These are phyloP conservation scores for Latrodectus geometricus DNA, from an alignment of 1,140 invertebrate species.

Conservation along the genomic window DNA sequence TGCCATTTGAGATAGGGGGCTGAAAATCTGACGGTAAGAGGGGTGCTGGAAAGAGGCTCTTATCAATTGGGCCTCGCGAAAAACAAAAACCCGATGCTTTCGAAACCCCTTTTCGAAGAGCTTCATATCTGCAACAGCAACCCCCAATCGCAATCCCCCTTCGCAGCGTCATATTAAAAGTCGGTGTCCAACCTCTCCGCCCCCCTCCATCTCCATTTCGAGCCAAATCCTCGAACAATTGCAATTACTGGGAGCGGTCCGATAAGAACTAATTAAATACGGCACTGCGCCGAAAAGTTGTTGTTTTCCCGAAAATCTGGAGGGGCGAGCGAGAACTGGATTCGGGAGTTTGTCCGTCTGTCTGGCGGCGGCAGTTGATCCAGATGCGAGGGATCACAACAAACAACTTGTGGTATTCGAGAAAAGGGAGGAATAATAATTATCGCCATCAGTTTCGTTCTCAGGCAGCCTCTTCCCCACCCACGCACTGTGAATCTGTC, in stretches of 20 bases:
- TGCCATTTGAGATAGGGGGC: not conserved
- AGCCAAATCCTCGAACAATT: conserved; percentile 35
- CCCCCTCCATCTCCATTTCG: not conserved
- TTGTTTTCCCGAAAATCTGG: conserved; percentile 30
- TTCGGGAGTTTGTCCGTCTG: conserved; percentile 51
- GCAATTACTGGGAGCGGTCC: conserved; percentile 58
- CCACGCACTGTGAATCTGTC: not conserved
- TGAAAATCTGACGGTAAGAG: not conserved
- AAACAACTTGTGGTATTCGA: conserved; percentile 51
- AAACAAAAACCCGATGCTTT: conserved; percentile 39
- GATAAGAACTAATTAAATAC: conserved; percentile 62
- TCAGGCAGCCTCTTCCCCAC: not conserved
- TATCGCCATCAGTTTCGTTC: conserved; percentile 61
- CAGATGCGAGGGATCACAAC: conserved; percentile 55
- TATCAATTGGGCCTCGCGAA: conserved; percentile 32
- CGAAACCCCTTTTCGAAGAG: not conserved
- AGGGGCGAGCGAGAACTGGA: conserved; percentile 7
- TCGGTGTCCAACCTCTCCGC: not conserved
- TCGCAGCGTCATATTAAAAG: conserved; percentile 38
- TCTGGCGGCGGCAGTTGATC: conserved; percentile 31
- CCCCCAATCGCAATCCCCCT: not conserved
- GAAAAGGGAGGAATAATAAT: conserved; percentile 59
- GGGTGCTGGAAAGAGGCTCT: not conserved
- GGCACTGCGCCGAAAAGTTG: conserved; percentile 48
- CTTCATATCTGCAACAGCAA: conserved; percentile 10